These are phyloP conservation scores for Diplodus sargus DNA, from an alignment of 2,797 vertebrate genomes.

Conservation along the genomic window DNA sequence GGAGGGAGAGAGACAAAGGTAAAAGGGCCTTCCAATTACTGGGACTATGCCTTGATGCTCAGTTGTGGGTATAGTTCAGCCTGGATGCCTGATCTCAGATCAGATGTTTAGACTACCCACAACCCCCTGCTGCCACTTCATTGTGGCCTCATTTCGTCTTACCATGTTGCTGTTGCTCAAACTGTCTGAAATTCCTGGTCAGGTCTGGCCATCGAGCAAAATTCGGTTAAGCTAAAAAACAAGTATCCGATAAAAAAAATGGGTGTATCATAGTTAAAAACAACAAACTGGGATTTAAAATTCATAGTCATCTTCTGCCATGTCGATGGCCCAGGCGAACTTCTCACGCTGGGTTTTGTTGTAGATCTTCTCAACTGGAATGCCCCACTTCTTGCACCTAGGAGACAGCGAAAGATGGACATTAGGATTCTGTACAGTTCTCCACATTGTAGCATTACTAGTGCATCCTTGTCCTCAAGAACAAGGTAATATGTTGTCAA, in stretches of 20 bases:
- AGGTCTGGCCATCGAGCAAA: slow-evolving; percentile 76
- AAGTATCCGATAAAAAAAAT: slow-evolving; percentile 68
- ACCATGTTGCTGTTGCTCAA: slow-evolving; percentile 49
- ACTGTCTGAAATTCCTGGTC: slow-evolving; percentile 63
- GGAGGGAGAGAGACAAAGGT: slow-evolving; percentile 56
- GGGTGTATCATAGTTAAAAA: slow-evolving; percentile 75
- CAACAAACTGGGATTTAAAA: slow-evolving; percentile 89
- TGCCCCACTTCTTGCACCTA: slow-evolving; percentile 96
- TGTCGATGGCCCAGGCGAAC: slow-evolving; percentile 98
- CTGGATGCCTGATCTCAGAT: slow-evolving; percentile 70
- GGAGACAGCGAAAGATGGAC: slow-evolving; percentile 3
- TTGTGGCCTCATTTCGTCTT: slow-evolving; percentile 54
- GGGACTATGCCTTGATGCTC: slow-evolving; percentile 63
- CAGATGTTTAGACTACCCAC: slow-evolving; percentile 72
- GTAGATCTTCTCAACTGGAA: slow-evolving; percentile 98
- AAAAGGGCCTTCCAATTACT: slow-evolving; percentile 68
- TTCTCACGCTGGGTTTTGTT: slow-evolving; percentile 99
- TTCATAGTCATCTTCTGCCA: slow-evolving; percentile 94
- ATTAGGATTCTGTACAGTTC: background rate
- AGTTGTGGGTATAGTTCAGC: slow-evolving; percentile 67
- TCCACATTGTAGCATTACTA: background rate
- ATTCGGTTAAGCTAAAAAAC: slow-evolving; percentile 81
- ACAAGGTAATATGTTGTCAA: background rate
- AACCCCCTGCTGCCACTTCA: slow-evolving; percentile 53
- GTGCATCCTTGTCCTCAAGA: background rate